Percentiles rank a stretch among this genome's conserved stretches.
Conservation (phyloP, 2,888 invertebrate genomes). For the Caenorhabditis sinica region DNA sequence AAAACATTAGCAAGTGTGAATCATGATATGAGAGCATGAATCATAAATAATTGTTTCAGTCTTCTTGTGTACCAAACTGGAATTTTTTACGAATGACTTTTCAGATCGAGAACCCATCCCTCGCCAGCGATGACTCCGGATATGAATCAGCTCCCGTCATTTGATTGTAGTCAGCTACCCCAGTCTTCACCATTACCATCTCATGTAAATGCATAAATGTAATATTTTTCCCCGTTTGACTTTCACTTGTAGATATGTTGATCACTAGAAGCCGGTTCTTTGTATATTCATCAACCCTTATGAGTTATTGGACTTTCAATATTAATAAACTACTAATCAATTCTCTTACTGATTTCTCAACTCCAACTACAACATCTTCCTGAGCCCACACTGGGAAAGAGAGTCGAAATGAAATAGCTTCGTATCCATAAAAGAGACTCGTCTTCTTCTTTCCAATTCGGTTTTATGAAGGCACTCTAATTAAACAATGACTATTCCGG, state of each 20-base stretch:
- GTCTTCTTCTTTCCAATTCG: conserved; percentile 40
- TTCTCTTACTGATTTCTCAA: background rate
- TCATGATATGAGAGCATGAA: background rate
- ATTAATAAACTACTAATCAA: background rate
- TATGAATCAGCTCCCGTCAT: conserved; percentile 4
- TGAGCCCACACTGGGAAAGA: background rate
- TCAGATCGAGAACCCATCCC: conserved; percentile 22
- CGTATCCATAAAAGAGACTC: conserved; percentile 36
- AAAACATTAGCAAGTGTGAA: background rate
- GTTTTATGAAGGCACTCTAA: conserved; percentile 58
- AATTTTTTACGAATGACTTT: too few relatives aligned
- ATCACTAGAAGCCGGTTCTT: background rate
- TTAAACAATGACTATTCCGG: conserved; percentile 48
- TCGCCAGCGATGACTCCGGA: conserved; percentile 32
- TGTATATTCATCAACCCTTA: background rate
- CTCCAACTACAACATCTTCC: too few relatives aligned
- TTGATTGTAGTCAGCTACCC: background rate
- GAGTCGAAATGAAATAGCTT: conserved; percentile 12
- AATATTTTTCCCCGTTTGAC: background rate
- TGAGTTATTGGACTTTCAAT: too few relatives aligned
- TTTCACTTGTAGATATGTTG: conserved; percentile 16
- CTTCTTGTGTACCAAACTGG: too few relatives aligned
- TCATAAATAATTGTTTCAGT: too few relatives aligned
- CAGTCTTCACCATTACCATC: background rate
- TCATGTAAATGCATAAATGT: conserved; percentile 17